These are phyloP conservation scores for Sminthurinus aureus DNA, from an alignment of 2,888 invertebrate genomes.

Conservation along the genomic window DNA sequence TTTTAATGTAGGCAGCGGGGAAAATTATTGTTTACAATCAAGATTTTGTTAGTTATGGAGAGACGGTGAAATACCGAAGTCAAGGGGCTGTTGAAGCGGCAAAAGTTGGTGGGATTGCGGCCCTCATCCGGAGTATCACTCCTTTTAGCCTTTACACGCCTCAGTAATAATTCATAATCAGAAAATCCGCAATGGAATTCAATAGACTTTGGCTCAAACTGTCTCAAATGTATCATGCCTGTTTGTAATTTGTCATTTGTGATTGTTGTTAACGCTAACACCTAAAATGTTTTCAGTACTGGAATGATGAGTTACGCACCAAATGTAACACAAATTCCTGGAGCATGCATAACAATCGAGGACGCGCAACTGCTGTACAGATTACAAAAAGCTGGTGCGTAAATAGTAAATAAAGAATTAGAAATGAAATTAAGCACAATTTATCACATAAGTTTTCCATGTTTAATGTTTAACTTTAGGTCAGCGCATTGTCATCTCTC, in stretches of 20 bases:
- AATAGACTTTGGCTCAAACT: no score
- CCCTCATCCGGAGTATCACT: slow-evolving; percentile 63
- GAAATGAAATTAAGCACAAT: no score
- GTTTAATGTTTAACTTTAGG: slow-evolving; percentile 59
- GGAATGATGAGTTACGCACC: slow-evolving; percentile 62
- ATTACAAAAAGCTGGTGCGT: slow-evolving; percentile 66
- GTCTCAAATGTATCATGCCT: no score
- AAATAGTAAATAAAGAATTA: no score
- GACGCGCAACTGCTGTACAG: slow-evolving; percentile 78
- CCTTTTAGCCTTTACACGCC: slow-evolving; percentile 74
- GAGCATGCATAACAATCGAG: slow-evolving; percentile 79
- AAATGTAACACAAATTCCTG: slow-evolving; percentile 72
- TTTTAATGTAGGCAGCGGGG: slow-evolving; percentile 48
- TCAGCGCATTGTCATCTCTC: slow-evolving; percentile 60
- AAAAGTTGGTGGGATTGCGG: slow-evolving; percentile 63
- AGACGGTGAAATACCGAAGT: slow-evolving; percentile 72
- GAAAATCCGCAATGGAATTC: no score
- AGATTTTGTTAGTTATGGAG: slow-evolving; percentile 65
- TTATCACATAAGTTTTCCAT: no score
- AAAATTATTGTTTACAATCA: slow-evolving; percentile 58
- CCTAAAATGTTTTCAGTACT: slow-evolving; percentile 63
- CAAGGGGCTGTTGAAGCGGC: slow-evolving; percentile 63
- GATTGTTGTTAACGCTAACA: no score
- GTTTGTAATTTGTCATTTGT: no score
- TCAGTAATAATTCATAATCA: slow-evolving; percentile 64